Conservation (phyloP, 2,113 vertebrate species). For the Ptilorrhoa leucosticta region DNA sequence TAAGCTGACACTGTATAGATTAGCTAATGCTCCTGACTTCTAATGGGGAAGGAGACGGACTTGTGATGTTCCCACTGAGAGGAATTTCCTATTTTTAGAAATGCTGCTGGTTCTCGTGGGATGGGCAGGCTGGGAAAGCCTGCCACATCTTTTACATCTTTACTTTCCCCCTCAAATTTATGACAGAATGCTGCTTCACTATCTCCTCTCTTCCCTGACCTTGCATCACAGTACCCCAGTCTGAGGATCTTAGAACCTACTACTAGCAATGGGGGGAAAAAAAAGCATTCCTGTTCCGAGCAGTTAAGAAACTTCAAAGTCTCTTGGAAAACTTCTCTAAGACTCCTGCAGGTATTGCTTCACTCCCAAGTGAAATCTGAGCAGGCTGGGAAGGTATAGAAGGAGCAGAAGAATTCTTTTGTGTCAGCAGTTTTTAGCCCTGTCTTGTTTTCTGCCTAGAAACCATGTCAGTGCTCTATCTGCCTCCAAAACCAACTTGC, state of each 20-base stretch:
- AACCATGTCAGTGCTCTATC: background rate
- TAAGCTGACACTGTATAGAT: background rate
- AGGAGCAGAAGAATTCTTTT: background rate
- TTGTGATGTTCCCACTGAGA: slow-evolving; percentile 1
- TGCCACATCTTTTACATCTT: background rate
- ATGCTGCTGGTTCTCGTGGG: slow-evolving; percentile 4
- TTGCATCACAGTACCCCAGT: background rate
- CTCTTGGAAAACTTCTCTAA: background rate
- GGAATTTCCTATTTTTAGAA: slow-evolving; percentile 47
- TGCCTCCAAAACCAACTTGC: background rate
- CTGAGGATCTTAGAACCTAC: background rate
- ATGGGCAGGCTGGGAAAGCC: background rate
- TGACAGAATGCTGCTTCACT: background rate
- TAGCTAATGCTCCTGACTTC: background rate
- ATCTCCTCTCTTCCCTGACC: background rate
- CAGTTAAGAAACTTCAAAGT: background rate
- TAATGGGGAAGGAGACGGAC: background rate
- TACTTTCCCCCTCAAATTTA: background rate
- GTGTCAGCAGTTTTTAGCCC: background rate
- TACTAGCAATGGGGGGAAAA: background rate
- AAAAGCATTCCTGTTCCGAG: background rate
- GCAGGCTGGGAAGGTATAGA: background rate
- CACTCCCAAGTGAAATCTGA: slow-evolving; percentile 18
- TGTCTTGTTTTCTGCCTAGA: slow-evolving; percentile 23
- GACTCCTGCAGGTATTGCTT: background rate